Evolutionary conservation across 1,140 invertebrate species (phyloP), one percentile per base, ranked within the genome.

Genomic region (Chionoecetes opilio): DNA sequence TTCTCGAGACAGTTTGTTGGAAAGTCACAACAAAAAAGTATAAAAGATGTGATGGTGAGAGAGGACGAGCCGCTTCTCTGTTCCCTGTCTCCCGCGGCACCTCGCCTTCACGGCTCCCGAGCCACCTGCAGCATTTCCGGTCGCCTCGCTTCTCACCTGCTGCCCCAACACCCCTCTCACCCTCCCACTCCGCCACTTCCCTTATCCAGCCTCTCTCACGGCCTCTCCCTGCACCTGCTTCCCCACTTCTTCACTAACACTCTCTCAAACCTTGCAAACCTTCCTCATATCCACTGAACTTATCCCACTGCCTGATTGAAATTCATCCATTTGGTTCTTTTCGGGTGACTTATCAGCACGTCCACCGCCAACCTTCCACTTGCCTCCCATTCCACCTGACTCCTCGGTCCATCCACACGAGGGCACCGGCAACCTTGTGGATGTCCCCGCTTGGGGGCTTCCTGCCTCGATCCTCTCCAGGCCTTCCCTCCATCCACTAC

Each of bases 361-460:
- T 41, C 38, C 88, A 90, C 38, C 90, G 14, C 34, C 90, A 53
- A 63, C 75, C 46, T 75, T 3, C 37, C 41, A 5, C 35, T n/a
- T 75, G 41, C 31, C 17, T 87, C 31, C 31, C 32, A 5, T 9
- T 35, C 29, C 85, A 37, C 85, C 32, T 35, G 32, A 84, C 29
- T 29, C 34, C 34, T 37, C 21, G 35, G 41, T 34, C 89, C 46
- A 63, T 32, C 31, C 89, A 75, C 46, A 63, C 6, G 32, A 34
- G 32, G 32, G 63, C n/a, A 21, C 3, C 31, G 8, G 26, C 32
- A 63, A 91, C 38, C 26, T 35, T 75, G n/a, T 53, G 46, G 5
- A 46, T 91, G 41, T 63, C 53, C 41, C 38, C 89, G 53, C 89
- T 53, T 31, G n/a, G 75, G 89, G 89, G 89, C n/a, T 91, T 82